Evolutionary conservation across 2,888 invertebrate species (phyloP).

Genomic region (Andrena trimmerana): DNA sequence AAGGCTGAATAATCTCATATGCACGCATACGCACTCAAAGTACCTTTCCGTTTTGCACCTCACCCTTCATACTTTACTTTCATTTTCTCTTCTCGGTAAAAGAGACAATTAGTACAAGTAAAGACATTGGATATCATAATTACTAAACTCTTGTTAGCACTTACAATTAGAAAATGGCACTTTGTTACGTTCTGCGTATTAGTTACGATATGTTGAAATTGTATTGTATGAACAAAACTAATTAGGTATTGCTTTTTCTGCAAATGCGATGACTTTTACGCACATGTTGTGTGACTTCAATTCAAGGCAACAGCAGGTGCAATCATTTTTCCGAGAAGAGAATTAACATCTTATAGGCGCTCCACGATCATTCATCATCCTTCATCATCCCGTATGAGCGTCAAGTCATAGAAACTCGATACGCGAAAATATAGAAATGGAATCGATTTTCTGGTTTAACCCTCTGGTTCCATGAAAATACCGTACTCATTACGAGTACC

Average conservation of each 20-base stretch:
- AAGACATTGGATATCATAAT: background rate
- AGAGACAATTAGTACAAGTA: background rate
- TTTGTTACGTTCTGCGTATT: no score
- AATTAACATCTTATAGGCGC: slow-evolving; percentile 64
- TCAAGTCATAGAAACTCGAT: slow-evolving; percentile 78
- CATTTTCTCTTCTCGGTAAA: slow-evolving; percentile 46
- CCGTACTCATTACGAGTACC: background rate
- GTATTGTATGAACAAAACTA: no score
- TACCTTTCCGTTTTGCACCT: slow-evolving; percentile 53
- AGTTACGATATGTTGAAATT: no score
- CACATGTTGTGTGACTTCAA: background rate
- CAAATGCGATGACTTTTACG: background rate
- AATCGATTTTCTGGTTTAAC: slow-evolving; percentile 4
- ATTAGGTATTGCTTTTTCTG: no score
- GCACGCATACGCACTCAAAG: slow-evolving; percentile 64
- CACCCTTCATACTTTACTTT: slow-evolving; percentile 42
- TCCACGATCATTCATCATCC: slow-evolving; percentile 77
- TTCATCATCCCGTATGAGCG: slow-evolving; percentile 74
- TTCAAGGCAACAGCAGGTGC: background rate
- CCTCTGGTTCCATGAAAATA: background rate
- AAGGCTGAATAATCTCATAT: slow-evolving; percentile 49
- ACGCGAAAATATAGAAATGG: slow-evolving; percentile 30
- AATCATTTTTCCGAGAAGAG: slow-evolving; percentile 38
- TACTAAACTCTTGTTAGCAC: background rate
- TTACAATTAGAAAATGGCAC: no score